Percentiles rank a stretch among this genome's conserved stretches.
phyloP scores from a whole-genome alignment of 1,140 invertebrate species.

The Caenorhabditis brenneri region DNA sequence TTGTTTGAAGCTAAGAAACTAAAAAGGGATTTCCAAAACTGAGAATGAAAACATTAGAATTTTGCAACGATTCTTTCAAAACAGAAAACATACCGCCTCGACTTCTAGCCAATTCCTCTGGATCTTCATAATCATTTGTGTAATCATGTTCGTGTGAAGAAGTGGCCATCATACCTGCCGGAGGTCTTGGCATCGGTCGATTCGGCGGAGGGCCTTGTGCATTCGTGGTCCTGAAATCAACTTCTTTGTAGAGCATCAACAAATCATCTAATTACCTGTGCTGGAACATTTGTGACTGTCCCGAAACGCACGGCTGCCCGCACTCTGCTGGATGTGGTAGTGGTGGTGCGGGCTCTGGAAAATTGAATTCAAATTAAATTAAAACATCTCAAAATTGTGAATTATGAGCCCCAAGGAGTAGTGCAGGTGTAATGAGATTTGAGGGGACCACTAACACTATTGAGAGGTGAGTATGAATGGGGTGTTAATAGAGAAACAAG shows the following conservation, averaged over 20 bases:
- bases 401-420: not conserved
- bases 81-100: not conserved
- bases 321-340: conserved; percentile 28
- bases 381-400: no score
- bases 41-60: no score
- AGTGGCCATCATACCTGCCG: not conserved
- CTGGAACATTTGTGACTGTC: conserved; percentile 33
- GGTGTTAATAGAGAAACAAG: not conserved
- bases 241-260: not conserved
- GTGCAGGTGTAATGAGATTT: not conserved
- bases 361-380: no score
- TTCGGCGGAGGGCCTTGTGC: conserved; percentile 27
- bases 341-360: conserved; percentile 29
- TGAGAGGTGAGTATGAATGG: not conserved
- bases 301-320: conserved; percentile 36
- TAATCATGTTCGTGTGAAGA: conserved; percentile 37
- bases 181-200: conserved; percentile 8
- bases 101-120: conserved; percentile 28
- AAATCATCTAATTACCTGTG: not conserved
- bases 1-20: no score
- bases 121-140: conserved; percentile 50
- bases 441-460: not conserved
- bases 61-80: not conserved
- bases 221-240: conserved; percentile 15
- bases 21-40: no score